phyloP scores from a whole-genome alignment of 2,797 vertebrate species.

The Oreochromis mossambicus region DNA sequence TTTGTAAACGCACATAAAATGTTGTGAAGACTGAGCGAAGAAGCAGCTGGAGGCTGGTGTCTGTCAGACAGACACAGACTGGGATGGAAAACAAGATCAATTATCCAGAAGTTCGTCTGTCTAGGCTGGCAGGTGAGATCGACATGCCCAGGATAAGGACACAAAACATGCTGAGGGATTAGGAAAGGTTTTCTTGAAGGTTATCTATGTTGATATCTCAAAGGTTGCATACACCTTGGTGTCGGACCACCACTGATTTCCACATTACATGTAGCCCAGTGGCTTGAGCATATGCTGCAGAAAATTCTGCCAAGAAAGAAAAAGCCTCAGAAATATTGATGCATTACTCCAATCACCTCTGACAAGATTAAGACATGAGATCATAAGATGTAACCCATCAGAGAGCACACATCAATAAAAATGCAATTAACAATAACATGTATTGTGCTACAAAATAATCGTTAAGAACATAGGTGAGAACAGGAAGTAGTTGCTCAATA shows the following conservation, averaged over 20 bases:
- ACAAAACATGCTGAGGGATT: constrained; percentile 51
- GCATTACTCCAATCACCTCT: constrained; percentile 19
- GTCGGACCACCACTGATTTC: constrained; percentile 45
- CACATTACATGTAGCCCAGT: constrained; percentile 41
- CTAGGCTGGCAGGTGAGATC: constrained; percentile 53
- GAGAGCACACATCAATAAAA: not conserved
- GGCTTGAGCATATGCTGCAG: constrained; percentile 29
- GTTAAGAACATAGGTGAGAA: not conserved
- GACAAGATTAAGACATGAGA: constrained; percentile 16
- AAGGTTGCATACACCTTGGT: constrained; percentile 36
- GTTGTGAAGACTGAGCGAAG: constrained; percentile 2
- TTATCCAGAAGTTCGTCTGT: constrained; percentile 51
- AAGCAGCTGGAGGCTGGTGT: constrained; percentile 29
- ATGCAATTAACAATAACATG: not conserved
- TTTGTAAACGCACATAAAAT: constrained; percentile 27
- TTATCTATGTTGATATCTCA: constrained; percentile 54
- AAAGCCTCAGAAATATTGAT: constrained; percentile 27
- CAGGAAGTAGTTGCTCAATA: not conserved
- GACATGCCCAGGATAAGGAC: constrained; percentile 44
- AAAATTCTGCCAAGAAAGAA: constrained; percentile 19
- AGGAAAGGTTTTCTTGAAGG: constrained; percentile 46
- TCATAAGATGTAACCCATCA: constrained; percentile 3
- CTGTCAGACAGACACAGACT: constrained; percentile 43
- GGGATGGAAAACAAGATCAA: constrained; percentile 49
- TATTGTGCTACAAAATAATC: not conserved